Conservation (phyloP, 1,140 invertebrate genomes). For the Samia ricini region DNA sequence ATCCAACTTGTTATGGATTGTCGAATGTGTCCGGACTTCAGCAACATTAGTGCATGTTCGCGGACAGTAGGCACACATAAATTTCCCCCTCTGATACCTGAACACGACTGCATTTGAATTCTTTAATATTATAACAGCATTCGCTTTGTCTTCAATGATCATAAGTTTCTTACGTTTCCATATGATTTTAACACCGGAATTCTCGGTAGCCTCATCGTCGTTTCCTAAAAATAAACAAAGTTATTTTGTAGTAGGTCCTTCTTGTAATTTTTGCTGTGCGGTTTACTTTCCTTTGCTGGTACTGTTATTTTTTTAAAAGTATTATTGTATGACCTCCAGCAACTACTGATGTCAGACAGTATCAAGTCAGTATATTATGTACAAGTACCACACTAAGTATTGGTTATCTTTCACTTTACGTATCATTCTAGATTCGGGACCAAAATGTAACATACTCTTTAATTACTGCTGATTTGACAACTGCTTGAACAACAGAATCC, state of each 20-base stretch:
- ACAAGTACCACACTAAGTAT: too few relatives aligned
- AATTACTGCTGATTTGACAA: too few relatives aligned
- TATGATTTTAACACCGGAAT: constrained; percentile 32
- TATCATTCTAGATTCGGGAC: too few relatives aligned
- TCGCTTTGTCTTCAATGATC: constrained; percentile 39
- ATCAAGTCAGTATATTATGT: too few relatives aligned
- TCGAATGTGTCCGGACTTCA: constrained; percentile 38
- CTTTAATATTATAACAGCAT: constrained; percentile 48
- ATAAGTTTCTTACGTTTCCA: constrained; percentile 30
- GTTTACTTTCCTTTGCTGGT: neutral
- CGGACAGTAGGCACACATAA: constrained; percentile 55
- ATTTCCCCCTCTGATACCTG: constrained; percentile 47
- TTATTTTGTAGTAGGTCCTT: constrained; percentile 2
- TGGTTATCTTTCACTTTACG: too few relatives aligned
- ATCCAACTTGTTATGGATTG: constrained; percentile 34
- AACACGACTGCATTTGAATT: constrained; percentile 52
- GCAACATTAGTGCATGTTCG: constrained; percentile 28
- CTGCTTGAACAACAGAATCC: too few relatives aligned
- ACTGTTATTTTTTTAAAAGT: too few relatives aligned
- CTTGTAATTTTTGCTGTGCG: neutral
- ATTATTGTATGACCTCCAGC: too few relatives aligned
- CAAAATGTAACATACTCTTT: too few relatives aligned
- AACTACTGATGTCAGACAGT: too few relatives aligned
- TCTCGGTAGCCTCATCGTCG: constrained; percentile 2
- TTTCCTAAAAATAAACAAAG: constrained; percentile 51